These are phyloP conservation scores for Drosophila ohnishii DNA, from an alignment of 1,140 invertebrate species.

Conservation along the genomic window DNA sequence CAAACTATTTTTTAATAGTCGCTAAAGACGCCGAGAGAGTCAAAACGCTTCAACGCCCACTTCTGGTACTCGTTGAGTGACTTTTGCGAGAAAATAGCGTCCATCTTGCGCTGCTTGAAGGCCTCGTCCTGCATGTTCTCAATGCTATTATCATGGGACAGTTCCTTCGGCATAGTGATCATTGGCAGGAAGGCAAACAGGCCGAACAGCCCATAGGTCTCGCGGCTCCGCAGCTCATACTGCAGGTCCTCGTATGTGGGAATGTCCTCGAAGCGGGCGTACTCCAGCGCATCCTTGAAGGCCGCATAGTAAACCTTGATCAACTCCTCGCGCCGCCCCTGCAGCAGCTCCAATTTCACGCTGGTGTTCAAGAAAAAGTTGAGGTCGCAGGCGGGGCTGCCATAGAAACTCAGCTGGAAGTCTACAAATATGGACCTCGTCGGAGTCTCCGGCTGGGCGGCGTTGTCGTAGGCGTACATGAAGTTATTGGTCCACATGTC, in stretches of 20 bases:
- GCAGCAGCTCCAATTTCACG: constrained; percentile 60
- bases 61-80: constrained; percentile 60
- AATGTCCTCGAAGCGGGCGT: constrained; percentile 78
- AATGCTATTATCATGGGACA: constrained; percentile 64
- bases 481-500: constrained; percentile 88
- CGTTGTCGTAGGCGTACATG: constrained; percentile 85
- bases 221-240: constrained; percentile 71
- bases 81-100: constrained; percentile 58
- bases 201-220: constrained; percentile 68
- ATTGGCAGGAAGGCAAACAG: constrained; percentile 72
- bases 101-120: constrained; percentile 56
- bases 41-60: constrained; percentile 61
- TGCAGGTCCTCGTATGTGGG: constrained; percentile 82
- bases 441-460: constrained; percentile 77
- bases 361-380: constrained; percentile 79
- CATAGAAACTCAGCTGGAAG: constrained; percentile 74
- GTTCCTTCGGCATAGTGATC: constrained; percentile 67
- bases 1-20: constrained; percentile 48
- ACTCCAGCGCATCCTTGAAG: constrained; percentile 76
- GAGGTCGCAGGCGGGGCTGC: constrained; percentile 74
- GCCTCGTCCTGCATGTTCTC: constrained; percentile 66
- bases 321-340: constrained; percentile 76
- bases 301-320: constrained; percentile 72
- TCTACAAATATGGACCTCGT: constrained; percentile 84
- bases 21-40: constrained; percentile 66